Evolutionary conservation across 2,888 invertebrate species (phyloP).

Genomic region (Drosophila seclusa): DNA sequence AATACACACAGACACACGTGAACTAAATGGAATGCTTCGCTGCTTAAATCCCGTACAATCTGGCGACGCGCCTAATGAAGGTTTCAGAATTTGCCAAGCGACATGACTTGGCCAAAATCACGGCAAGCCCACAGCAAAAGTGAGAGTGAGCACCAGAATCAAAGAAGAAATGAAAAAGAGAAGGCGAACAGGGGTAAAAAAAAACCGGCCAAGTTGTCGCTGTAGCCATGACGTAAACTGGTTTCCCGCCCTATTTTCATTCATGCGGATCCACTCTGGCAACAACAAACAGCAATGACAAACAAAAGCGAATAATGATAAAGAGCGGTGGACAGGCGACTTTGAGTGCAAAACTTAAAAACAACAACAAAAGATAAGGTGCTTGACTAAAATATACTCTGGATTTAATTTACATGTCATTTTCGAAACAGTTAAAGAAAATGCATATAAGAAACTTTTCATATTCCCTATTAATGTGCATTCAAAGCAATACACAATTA

Average conservation of each 20-base stretch:
- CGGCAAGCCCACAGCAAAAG: constrained; percentile 38
- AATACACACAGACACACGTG: background rate
- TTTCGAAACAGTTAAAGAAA: background rate
- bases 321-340: constrained; percentile 28
- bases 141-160: constrained; percentile 55
- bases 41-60: constrained; percentile 37
- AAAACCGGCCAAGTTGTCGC: constrained; percentile 53
- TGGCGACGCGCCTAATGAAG: constrained; percentile 59
- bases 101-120: constrained; percentile 35
- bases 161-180: constrained; percentile 7
- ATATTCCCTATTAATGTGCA: background rate
- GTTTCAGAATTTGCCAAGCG: constrained; percentile 58
- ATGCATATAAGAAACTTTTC: background rate
- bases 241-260: constrained; percentile 62
- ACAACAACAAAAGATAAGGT: background rate
- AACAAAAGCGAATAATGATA: constrained; percentile 62
- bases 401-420: background rate
- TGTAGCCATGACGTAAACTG: constrained; percentile 72
- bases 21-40: constrained; percentile 24
- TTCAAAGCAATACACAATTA: background rate
- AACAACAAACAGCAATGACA: constrained; percentile 27
- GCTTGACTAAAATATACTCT: constrained; percentile 9
- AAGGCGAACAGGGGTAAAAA: constrained; percentile 10
- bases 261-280: constrained; percentile 43
- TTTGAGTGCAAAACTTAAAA: constrained; percentile 24